Evolutionary conservation across 2,113 vertebrate species (phyloP), one percentile per base, ranked within the genome.

Genomic region (Merops nubicus): DNA sequence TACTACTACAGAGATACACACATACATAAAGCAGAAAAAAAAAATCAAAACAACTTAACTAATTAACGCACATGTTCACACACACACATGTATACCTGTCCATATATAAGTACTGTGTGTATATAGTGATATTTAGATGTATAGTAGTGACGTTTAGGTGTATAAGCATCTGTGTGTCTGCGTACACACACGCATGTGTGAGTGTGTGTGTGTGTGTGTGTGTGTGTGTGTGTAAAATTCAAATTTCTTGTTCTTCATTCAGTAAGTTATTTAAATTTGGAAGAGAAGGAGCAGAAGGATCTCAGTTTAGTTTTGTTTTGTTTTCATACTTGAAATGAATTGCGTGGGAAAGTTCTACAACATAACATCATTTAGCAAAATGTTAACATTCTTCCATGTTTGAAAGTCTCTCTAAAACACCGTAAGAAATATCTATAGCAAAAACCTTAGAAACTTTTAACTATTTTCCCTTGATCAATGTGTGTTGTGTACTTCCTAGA

Each of bases 171-270:
- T n/a, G n/a, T n/a, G n/a, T n/a, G n/a, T n/a, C n/a, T n/a, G n/a
- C n/a, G n/a, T n/a, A n/a, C n/a, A n/a, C n/a, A n/a, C n/a, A n/a
- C n/a, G n/a, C n/a, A n/a, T 33, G 16, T 34, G 2, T 54, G 7
- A 67, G 6, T 11, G 0, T 36, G 2, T 60, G 8, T 26, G 4
- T 9, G 6, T 33, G 16, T 34, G 2, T 54, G 7, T 72, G 6
- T 11, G 0, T 36, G 2, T 60, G 8, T 26, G 4, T 9, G 6
- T 23, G 11, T 26, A 5, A 89, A 92, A 87, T 62, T 73, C n/a
- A 0, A 4, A 36, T 53, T 84, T 83, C 7, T 54, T 76, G 6
- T 45, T 63, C 33, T 77, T 84, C 31, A 70, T 54, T 11, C 26
- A 33, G 47, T n/a, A 40, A 65, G 11, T 26, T 82, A 38, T 21